These are phyloP conservation scores for Sylvilagus bachmani DNA, from an alignment of 2,113 vertebrate genomes.

Conservation along the genomic window DNA sequence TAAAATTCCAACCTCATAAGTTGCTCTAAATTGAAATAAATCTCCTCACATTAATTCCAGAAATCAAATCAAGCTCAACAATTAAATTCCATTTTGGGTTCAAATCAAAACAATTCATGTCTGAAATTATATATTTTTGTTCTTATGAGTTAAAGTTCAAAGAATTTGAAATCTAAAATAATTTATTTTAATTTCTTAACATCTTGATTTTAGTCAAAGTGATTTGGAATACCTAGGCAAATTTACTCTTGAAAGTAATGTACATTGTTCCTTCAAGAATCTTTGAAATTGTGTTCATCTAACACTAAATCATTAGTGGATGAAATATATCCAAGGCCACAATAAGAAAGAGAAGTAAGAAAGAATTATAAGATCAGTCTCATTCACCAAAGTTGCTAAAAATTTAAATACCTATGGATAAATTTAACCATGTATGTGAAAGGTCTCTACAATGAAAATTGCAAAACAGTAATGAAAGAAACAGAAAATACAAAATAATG, in stretches of 20 bases:
- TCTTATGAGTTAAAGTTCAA: conserved; percentile 16
- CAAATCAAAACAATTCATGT: neutral
- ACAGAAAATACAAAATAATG: too few relatives aligned
- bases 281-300: neutral
- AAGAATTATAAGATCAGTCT: too few relatives aligned
- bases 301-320: neutral
- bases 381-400: too few relatives aligned
- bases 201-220: neutral
- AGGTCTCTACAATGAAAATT: too few relatives aligned
- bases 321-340: neutral
- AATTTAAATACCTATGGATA: too few relatives aligned
- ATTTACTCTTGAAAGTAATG: neutral
- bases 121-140: neutral
- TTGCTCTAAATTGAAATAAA: conserved; percentile 37
- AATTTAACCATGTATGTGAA: too few relatives aligned
- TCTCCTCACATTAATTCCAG: conserved; percentile 12
- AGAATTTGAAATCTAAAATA: neutral
- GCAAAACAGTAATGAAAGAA: too few relatives aligned
- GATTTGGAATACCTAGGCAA: neutral
- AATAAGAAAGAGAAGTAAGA: neutral
- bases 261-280: neutral
- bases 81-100: neutral
- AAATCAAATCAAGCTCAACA: conserved; percentile 22
- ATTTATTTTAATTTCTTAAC: neutral
- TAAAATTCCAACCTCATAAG: neutral